Evolutionary conservation across 1,140 invertebrate species (phyloP), one percentile per base, ranked within the genome.

Genomic region (Pseudomyrmex flavicornis): DNA sequence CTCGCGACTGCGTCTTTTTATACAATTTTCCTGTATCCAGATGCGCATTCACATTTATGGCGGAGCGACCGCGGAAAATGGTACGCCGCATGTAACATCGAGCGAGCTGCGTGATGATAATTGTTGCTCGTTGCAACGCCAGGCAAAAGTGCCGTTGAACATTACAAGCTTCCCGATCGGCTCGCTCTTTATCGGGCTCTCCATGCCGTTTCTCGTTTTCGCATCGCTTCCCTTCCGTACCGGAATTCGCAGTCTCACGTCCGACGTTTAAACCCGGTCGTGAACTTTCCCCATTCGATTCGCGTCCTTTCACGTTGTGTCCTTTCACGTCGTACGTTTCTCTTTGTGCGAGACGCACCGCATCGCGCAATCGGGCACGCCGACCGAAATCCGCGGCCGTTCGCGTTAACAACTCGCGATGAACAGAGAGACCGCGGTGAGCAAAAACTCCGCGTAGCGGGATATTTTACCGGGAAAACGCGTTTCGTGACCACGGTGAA

Each of bases 51-150:
- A 13, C 8, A 48, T 69, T 46, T 61, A 9, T 72, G 77, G 50
- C 35, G 35, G 12, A 86, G 76, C 74, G 62, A 86, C 58, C 82
- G 69, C 79, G 83, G 75, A 79, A 82, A 90, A 90, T 86, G 77
- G 77, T 84, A 89, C 62, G 85, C 82, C 82, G 74, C 75, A 50
- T 82, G 35, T 59, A 84, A 26, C 70, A 50, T 82, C 79, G 72
- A 75, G 65, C 79, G 52, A 59, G 63, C 65, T 63, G 66, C 62
- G 20, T 59, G 48, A 85, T 85, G 85, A 91, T 92, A 92, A 92
- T 92, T 92, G 89, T 92, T 92, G 89, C 88, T 90, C 88, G 75
- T 74, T 88, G 86, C 87, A 87, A 13, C 84, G 85, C 84, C 77
- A 90, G 73, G 82, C 77, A 70, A 79, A 89, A 84, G 86, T 88